Evolutionary conservation across 1,140 invertebrate species (phyloP).

Genomic region (Frieseomelitta varia): DNA sequence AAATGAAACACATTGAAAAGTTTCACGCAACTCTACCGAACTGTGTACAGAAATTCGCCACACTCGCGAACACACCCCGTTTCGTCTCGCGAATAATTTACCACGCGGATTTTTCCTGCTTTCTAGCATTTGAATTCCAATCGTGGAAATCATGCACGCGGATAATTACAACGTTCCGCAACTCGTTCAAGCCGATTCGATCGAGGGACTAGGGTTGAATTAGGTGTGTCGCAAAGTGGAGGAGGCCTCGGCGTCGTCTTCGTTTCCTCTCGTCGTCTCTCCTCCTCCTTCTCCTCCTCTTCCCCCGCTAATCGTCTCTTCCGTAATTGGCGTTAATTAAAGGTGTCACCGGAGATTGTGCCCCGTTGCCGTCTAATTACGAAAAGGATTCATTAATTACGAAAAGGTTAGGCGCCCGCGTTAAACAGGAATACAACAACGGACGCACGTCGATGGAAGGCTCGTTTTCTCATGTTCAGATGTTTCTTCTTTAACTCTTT

Average conservation of each 20-base stretch:
- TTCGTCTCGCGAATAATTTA: no score
- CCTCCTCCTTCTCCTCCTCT: no score
- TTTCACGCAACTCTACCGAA: no score
- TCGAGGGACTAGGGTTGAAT: background rate
- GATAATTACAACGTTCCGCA: background rate
- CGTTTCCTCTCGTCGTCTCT: conserved; percentile 47
- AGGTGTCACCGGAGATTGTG: conserved; percentile 54
- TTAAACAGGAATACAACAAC: conserved; percentile 58
- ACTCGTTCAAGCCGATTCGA: background rate
- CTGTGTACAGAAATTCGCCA: no score
- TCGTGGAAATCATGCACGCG: background rate
- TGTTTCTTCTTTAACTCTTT: no score
- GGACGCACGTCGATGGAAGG: background rate
- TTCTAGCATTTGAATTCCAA: no score
- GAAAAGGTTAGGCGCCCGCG: conserved; percentile 44
- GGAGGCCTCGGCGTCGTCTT: conserved; percentile 23
- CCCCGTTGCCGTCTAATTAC: conserved; percentile 65
- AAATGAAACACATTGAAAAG: no score
- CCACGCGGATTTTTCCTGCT: no score
- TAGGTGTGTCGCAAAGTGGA: conserved; percentile 24
- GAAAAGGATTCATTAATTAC: conserved; percentile 65
- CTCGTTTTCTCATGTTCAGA: background rate
- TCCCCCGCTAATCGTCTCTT: conserved; percentile 54
- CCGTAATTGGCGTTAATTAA: conserved; percentile 69
- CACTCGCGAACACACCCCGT: no score